Evolutionary conservation across 2,113 vertebrate genomes (phyloP), one percentile per base, ranked within the genome.

Genomic region (Pelvicachromis taeniatus): DNA sequence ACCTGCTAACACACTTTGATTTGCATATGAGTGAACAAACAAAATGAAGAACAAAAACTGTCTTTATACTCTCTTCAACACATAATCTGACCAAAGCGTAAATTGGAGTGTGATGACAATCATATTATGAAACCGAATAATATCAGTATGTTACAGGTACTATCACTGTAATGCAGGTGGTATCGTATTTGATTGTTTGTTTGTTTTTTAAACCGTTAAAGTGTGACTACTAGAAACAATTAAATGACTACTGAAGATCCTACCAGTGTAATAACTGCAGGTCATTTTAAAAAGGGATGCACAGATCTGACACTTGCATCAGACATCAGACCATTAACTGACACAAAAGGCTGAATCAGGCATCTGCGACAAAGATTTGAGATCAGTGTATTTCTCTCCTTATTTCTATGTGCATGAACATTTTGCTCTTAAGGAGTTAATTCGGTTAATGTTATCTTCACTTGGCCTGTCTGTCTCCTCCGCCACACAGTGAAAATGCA

Each of bases 221-320:
- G 73, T 70, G 45, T 85, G 80, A 93, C 75, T 86, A 87, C 85
- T 88, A 85, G 16, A 84, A 61, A 50, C 59, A 79, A 73, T 63
- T 29, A 86, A 85, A 89, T 79, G 81, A 93, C 93, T 94, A 92
- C 93, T 94, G 89, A 93, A 53, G 38, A 82, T 85, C 78, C 77
- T 77, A 85, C 55, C 45, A 58, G 45, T 92, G 93, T 92, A 92
- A 85, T 92, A 91, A 86, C 82, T 77, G 35, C 45, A 38, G 81
- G 17, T 79, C 9, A 86, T 92, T 92, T 82, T 79, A 58, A 75
- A 50, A 29, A 17, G 68, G 68, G 68, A 5, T 52, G 26, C 42
- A 50, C 70, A 52, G 4, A n/a, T 52, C 45, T 2, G 3, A 31
- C 23, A 42, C 19, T 54, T 54, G 6, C 2, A 54, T 54, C 52